Evolutionary conservation across 2,113 vertebrate species (phyloP).

Genomic region (Gopherus flavomarginatus): DNA sequence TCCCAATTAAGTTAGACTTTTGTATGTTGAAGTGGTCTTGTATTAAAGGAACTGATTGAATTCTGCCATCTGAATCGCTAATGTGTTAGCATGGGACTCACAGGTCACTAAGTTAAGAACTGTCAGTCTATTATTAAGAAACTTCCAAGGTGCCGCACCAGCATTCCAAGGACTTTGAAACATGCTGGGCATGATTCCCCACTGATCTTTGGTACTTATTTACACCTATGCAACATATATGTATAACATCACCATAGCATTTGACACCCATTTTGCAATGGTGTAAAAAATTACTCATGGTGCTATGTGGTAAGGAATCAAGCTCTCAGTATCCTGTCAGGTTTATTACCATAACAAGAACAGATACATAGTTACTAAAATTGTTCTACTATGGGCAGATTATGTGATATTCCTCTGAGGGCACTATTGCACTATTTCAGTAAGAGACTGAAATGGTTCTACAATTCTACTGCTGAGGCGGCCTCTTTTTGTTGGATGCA

Average conservation of each 20-base stretch:
- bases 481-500: background rate
- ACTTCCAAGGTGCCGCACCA: conserved; percentile 58
- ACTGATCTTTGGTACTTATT: background rate
- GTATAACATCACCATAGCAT: background rate
- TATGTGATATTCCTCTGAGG: background rate
- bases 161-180: conserved; percentile 53
- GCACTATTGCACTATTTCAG: background rate
- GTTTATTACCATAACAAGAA: background rate
- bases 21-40: conserved; percentile 47
- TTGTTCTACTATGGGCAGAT: background rate
- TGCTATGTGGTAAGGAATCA: background rate
- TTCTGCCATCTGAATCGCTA: conserved; percentile 54
- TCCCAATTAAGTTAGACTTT: conserved; percentile 50
- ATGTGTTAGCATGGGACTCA: conserved; percentile 48
- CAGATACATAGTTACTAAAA: background rate
- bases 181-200: background rate
- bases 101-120: conserved; percentile 56
- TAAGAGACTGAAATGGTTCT: background rate
- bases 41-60: conserved; percentile 66
- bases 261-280: background rate
- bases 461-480: background rate
- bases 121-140: conserved; percentile 23
- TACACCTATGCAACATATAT: background rate
- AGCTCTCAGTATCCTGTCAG: background rate
- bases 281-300: background rate